A percentile compares a stretch with the other conserved stretches of the same genome.
Conservation (phyloP, 2,888 invertebrate species). For the Ophion slaviceki region DNA sequence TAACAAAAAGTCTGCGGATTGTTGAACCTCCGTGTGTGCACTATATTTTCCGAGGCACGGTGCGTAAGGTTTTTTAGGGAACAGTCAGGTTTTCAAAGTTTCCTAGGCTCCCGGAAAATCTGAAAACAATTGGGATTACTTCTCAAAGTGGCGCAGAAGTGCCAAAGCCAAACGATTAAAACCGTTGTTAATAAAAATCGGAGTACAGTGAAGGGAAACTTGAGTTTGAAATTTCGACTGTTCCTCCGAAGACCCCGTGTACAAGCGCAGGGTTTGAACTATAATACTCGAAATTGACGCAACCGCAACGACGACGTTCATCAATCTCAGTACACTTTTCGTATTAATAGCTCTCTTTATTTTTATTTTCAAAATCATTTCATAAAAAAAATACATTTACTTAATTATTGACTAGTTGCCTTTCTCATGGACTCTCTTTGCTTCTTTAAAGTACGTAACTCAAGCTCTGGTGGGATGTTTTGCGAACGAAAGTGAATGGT, state of each 20-base stretch:
- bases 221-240: no score
- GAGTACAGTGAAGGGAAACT: no score
- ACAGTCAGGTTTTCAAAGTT: no score
- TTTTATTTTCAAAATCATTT: constrained; percentile 72
- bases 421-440: constrained; percentile 47
- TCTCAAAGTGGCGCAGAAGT: no score
- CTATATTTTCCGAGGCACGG: no score
- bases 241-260: neutral
- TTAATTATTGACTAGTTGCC: constrained; percentile 81
- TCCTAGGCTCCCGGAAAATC: no score
- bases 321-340: constrained; percentile 53
- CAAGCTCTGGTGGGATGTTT: constrained; percentile 70
- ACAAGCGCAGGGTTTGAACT: neutral
- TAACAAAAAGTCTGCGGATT: no score
- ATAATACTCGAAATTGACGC: constrained; percentile 13
- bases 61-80: no score
- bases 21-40: no score
- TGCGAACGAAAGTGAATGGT: constrained; percentile 39
- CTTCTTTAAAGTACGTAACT: constrained; percentile 56
- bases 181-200: no score
- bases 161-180: no score
- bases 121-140: no score
- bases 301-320: constrained; percentile 53
- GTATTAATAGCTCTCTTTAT: constrained; percentile 72
- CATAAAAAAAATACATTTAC: constrained; percentile 81